Evolutionary conservation across 2,888 invertebrate species (phyloP), one percentile per base, ranked within the genome.

Genomic region (Drosophila seclusa): DNA sequence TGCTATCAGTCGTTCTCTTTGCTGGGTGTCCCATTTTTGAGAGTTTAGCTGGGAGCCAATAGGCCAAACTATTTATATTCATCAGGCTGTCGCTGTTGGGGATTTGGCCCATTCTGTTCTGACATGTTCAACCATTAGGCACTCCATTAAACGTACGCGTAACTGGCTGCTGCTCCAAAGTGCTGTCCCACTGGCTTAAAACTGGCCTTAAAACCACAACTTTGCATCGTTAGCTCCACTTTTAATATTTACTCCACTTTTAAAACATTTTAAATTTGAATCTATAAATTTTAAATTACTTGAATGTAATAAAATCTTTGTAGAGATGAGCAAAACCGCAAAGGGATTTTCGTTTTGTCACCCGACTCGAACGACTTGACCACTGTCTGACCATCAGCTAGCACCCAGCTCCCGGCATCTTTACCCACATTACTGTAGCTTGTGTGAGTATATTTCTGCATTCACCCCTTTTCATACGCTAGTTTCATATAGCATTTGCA

Each of bases 271-370:
- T 38, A 68, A 76, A 76, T 80, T 73, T 76, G 76, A 79, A 80
- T 76, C 69, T 76, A 80, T 80, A 80, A 79, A 80, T 80, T 76
- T 79, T 50, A 70, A 76, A 79, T 76, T 73, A 76, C 76, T 73
- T 76, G 62, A 73, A 73, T 79, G 76, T 73, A 73, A 77, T 73
- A 49, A 74, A 80, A 76, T 70, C 76, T 80, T 76, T 73, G 79
- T 67, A 53, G 63, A 53, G 64, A 67, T 52, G 67, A 31, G 59
- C 54, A 55, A 65, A 76, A 67, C 76, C 76, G n/a, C 73, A 79
- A 73, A 52, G 61, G 55, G 58, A 67, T 65, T 79, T 67, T 76
- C 72, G 63, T 79, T 78, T 67, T 76, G 78, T 79, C 78, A 79
- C 69, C 79, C 67, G 54, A 68, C 63, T 71, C 61, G 55, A 65